phyloP scores from a whole-genome alignment of 2,113 vertebrate species.

The Anser brachyrhynchus region DNA sequence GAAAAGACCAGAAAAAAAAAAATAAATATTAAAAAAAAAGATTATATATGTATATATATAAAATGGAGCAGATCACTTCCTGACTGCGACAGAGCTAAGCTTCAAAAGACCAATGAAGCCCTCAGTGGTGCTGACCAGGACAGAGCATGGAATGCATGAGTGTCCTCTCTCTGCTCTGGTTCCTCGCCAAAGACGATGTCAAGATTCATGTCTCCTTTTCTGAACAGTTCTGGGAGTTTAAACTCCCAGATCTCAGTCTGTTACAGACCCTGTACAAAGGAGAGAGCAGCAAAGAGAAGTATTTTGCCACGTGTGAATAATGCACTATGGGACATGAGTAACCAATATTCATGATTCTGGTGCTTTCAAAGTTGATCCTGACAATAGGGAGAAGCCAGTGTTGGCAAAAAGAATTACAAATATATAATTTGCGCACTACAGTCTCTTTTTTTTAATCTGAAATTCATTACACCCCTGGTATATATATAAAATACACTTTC shows the following conservation, averaged over 20 bases:
- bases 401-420: conserved; percentile 39
- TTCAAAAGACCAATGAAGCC: conserved; percentile 25
- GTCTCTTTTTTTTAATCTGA: neutral
- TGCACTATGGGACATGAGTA: neutral
- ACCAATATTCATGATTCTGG: neutral
- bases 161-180: neutral
- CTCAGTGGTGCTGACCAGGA: neutral
- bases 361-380: neutral
- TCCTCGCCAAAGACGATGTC: neutral
- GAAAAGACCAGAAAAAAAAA: conserved; percentile 1
- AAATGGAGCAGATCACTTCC: conserved; percentile 55
- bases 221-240: neutral
- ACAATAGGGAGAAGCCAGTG: neutral
- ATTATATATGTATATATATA: neutral
- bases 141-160: neutral
- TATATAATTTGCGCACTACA: neutral
- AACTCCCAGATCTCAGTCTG: neutral
- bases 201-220: neutral
- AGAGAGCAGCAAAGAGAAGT: neutral
- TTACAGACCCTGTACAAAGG: neutral
- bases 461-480: conserved; percentile 17
- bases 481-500: conserved; percentile 51
- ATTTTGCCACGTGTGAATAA: neutral
- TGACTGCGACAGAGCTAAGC: conserved; percentile 7
- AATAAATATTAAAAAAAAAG: neutral